phyloP scores from a whole-genome alignment of 2,797 vertebrate genomes.

The Hydrolagus colliei region DNA sequence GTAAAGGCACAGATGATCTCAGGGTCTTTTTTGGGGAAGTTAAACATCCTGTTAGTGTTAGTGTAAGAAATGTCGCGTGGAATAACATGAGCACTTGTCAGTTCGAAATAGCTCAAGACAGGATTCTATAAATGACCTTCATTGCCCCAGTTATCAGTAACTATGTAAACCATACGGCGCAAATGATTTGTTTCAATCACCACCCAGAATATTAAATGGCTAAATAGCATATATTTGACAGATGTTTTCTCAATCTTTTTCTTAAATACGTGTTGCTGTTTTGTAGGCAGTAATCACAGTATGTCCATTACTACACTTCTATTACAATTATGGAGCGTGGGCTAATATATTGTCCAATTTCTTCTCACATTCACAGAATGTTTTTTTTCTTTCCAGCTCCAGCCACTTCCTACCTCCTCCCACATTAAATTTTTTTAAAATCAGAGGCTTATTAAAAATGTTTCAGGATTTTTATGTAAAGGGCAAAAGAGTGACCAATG shows the following conservation, averaged over 20 bases:
- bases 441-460: not conserved
- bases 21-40: not conserved
- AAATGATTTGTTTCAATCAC: not conserved
- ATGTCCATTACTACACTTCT: not conserved
- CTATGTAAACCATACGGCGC: not conserved
- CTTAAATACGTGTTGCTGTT: not conserved
- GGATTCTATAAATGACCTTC: not conserved
- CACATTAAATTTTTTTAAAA: too few species aligned
- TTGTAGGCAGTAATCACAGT: not conserved
- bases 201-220: not conserved
- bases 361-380: not conserved
- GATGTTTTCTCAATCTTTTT: not conserved
- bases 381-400: not conserved
- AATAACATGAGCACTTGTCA: constrained; percentile 17
- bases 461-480: not conserved
- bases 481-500: constrained; percentile 41
- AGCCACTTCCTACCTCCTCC: not conserved
- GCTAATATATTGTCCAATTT: not conserved
- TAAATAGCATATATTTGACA: not conserved
- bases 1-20: constrained; percentile 20
- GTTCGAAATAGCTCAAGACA: constrained; percentile 10
- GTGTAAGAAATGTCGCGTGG: not conserved
- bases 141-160: not conserved
- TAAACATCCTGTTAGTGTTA: constrained; percentile 7
- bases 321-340: not conserved